Percentiles rank a stretch among this genome's conserved stretches.
phyloP scores from a whole-genome alignment of 1,140 invertebrate genomes.

The Aplysia californica region DNA sequence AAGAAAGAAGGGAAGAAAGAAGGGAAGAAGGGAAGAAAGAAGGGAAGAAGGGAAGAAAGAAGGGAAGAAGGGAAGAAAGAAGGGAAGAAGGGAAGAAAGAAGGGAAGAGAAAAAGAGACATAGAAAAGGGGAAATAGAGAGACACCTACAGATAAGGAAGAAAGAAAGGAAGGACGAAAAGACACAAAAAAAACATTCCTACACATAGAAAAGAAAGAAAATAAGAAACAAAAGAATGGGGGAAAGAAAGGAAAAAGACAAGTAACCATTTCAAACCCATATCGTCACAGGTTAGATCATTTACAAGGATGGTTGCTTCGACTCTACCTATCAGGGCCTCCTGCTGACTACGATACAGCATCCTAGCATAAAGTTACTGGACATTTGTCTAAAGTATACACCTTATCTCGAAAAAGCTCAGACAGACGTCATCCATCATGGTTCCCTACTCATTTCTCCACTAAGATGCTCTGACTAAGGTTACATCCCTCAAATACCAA shows the following conservation, averaged over 20 bases:
- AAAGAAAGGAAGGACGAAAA: background rate
- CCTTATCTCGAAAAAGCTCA: too few relatives aligned
- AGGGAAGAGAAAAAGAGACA: background rate
- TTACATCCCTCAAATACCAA: too few relatives aligned
- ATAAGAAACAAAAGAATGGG: too few relatives aligned
- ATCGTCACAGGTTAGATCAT: too few relatives aligned
- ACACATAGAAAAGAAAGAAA: background rate
- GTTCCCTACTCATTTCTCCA: too few relatives aligned
- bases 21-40: constrained; percentile 3
- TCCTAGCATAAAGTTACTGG: too few relatives aligned
- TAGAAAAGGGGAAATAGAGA: constrained; percentile 2
- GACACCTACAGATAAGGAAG: background rate
- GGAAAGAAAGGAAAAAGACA: background rate
- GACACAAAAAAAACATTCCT: background rate
- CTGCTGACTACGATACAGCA: too few relatives aligned
- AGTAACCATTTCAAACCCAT: background rate
- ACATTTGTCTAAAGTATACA: too few relatives aligned
- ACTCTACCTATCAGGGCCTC: too few relatives aligned
- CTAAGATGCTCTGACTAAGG: too few relatives aligned
- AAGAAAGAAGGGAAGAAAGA: background rate
- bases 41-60: background rate
- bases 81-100: background rate
- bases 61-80: background rate
- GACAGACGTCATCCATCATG: too few relatives aligned
- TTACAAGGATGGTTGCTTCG: too few relatives aligned